Percentiles rank a stretch among this genome's conserved stretches.
Evolutionary conservation across 2,113 vertebrate genomes (phyloP).

Genomic region (Gorsachius goisagi): DNA sequence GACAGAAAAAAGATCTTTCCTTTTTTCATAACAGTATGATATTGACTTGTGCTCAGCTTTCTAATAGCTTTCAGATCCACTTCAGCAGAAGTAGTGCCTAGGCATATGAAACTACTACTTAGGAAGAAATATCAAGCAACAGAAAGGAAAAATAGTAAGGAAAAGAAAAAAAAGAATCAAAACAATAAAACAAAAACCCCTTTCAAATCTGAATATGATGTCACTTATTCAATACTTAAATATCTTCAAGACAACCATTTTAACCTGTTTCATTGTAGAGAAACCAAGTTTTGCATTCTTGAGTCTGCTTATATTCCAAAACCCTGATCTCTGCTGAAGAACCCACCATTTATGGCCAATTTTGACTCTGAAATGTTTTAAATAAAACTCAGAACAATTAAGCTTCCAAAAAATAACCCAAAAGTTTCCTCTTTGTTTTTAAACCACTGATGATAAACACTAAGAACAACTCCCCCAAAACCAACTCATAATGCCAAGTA

Average conservation of each 20-base stretch:
- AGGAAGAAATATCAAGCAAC: not conserved
- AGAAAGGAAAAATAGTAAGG: not conserved
- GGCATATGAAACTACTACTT: not conserved
- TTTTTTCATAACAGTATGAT: not conserved
- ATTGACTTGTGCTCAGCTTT: not conserved
- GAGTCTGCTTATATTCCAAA: not conserved
- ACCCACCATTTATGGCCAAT: fast-evolving
- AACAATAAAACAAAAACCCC: not conserved
- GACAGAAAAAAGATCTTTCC: not conserved
- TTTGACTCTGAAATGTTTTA: not conserved
- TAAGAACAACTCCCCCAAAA: not conserved
- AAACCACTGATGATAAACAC: not conserved
- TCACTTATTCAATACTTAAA: not conserved
- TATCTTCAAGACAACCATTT: not conserved
- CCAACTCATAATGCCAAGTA: not conserved
- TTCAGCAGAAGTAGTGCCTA: not conserved
- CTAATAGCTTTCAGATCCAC: not conserved
- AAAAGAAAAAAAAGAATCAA: not conserved
- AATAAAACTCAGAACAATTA: not conserved
- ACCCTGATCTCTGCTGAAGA: not conserved
- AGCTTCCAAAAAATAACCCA: not conserved
- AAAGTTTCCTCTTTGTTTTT: not conserved
- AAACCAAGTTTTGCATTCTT: not conserved
- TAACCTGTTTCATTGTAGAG: not conserved
- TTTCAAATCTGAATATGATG: not conserved